These are phyloP conservation scores for Trachelus tabidus DNA, from an alignment of 2,888 invertebrate genomes.

Conservation along the genomic window DNA sequence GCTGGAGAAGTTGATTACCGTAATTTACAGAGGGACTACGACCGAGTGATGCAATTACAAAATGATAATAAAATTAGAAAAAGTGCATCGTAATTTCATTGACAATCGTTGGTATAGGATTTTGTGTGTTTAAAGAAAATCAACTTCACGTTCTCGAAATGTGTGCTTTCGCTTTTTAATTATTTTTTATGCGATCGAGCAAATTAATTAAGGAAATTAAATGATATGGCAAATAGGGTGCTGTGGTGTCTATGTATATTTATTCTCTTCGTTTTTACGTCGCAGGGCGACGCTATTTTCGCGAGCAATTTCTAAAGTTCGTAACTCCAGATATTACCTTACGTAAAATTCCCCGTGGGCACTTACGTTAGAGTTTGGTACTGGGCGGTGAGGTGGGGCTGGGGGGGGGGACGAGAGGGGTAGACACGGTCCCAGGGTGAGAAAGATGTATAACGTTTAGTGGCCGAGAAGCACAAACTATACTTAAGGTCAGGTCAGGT, in stretches of 20 bases:
- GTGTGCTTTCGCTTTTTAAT: too few relatives aligned
- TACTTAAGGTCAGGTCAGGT: not conserved
- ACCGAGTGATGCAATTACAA: too few relatives aligned
- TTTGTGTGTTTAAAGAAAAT: too few relatives aligned
- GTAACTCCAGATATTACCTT: conserved; percentile 2
- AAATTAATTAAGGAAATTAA: not conserved
- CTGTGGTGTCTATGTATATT: conserved; percentile 2
- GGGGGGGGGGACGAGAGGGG: not conserved
- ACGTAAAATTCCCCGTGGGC: conserved; percentile 4
- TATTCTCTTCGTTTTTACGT: conserved; percentile 10
- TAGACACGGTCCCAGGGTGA: conserved; percentile 8
- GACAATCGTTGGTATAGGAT: too few relatives aligned
- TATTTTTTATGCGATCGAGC: not conserved
- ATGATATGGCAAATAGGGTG: not conserved
- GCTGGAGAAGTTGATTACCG: too few relatives aligned
- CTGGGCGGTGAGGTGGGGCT: not conserved
- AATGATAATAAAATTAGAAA: too few relatives aligned
- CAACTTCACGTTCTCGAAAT: too few relatives aligned
- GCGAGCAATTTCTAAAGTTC: not conserved
- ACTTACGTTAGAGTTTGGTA: conserved; percentile 9
- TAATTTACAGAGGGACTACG: too few relatives aligned
- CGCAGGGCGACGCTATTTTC: not conserved
- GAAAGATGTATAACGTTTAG: not conserved
- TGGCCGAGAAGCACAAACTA: not conserved
- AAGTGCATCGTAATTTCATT: too few relatives aligned